Evolutionary conservation across 2,113 vertebrate genomes (phyloP).

Genomic region (Eolophus roseicapilla): DNA sequence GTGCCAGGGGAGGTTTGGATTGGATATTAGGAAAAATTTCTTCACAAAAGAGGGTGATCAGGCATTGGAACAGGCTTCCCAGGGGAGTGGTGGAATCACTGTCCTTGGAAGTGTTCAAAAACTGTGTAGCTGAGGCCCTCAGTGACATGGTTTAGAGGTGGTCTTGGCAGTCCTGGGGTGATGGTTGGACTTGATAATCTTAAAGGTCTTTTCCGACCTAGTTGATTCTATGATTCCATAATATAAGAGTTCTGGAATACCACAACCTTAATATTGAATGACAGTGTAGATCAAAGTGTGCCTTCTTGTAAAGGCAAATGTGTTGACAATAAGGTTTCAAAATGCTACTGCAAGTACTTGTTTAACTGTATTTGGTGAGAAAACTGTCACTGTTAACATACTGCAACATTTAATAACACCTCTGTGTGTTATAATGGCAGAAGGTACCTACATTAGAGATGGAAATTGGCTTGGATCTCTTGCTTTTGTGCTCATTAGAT

Average conservation of each 20-base stretch:
- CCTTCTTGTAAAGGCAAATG: slow-evolving; percentile 5
- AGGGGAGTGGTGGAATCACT: neutral
- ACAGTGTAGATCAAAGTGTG: neutral
- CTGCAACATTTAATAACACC: slow-evolving; percentile 33
- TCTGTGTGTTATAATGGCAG: slow-evolving; percentile 29
- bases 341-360: neutral
- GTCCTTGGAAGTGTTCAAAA: neutral
- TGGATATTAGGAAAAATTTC: neutral
- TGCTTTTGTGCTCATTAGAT: slow-evolving; percentile 45
- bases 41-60: neutral
- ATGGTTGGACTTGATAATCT: neutral
- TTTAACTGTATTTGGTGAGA: slow-evolving; percentile 42
- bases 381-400: slow-evolving; percentile 36
- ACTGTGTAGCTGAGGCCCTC: neutral
- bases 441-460: slow-evolving; percentile 26
- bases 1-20: neutral
- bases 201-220: neutral
- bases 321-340: slow-evolving; percentile 6
- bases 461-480: slow-evolving; percentile 24
- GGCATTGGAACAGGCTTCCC: neutral
- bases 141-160: neutral
- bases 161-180: neutral
- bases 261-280: slow-evolving; percentile 2
- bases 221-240: neutral
- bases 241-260: neutral